Percentiles rank a stretch among this genome's conserved stretches.
Conservation (phyloP, 2,797 vertebrate species). For the Benthosema pterotum region DNA sequence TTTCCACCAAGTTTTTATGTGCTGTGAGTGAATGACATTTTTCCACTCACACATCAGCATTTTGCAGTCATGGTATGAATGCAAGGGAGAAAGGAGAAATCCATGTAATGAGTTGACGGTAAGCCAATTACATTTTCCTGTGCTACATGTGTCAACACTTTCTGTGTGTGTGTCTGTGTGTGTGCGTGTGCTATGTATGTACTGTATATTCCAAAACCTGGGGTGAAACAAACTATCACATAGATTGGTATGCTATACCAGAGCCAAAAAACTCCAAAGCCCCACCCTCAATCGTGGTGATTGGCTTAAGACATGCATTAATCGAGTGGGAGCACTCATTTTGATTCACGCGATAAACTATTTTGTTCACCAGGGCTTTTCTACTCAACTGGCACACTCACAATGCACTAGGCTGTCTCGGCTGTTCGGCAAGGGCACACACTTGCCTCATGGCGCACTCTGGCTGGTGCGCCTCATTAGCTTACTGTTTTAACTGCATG, state of each 20-base stretch:
- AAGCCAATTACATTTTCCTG: background rate
- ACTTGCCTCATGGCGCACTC: too few species aligned
- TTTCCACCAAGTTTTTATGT: constrained; percentile 43
- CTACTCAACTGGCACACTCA: background rate
- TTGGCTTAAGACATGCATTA: too few species aligned
- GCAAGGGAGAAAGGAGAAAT: background rate
- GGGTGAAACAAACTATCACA: too few species aligned
- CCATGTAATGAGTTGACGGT: background rate
- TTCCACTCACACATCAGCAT: background rate
- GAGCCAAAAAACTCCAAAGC: too few species aligned
- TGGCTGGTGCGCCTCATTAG: too few species aligned
- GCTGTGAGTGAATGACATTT: background rate
- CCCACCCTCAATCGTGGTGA: too few species aligned
- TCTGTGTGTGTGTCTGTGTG: background rate
- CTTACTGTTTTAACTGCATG: too few species aligned
- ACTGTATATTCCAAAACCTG: background rate
- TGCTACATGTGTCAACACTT: background rate
- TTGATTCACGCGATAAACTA: too few species aligned
- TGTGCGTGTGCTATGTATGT: background rate
- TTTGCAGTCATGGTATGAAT: constrained; percentile 20
- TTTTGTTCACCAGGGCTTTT: background rate
- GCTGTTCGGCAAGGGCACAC: too few species aligned
- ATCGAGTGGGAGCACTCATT: too few species aligned
- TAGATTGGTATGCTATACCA: too few species aligned
- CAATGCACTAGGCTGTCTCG: too few species aligned